Base-by-base conservation (phyloP, 2,888 invertebrate species). In the Drosophila percnosoma region DNA sequence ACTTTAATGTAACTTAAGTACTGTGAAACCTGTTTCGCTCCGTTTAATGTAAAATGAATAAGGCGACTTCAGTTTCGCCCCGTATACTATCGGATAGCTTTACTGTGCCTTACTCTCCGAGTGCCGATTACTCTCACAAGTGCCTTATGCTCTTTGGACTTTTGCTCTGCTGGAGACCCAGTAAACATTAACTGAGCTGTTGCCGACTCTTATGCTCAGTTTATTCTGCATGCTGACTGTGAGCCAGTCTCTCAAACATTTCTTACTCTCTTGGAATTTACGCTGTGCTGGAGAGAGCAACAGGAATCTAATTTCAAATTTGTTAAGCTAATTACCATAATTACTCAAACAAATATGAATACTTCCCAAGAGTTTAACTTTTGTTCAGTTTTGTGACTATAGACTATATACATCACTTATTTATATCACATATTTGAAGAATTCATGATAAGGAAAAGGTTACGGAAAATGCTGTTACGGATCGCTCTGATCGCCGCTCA, bases 121-220 rank as follows among this genome's bases (percentile, higher is more conserved):
- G 24, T 27, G 27, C 4, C 27, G 36, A 24, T 54, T 27, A 7
- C 31, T 40, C 57, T 48, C 27, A 49, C 18, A 36, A 21, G 36
- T 21, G 51, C 21, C 11, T 15, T 11, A 8, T 13, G 48, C 51
- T 74, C 52, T 48, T 55, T 51, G 33, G 40, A 63, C 2, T 18
- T 8, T 21, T 24, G 10, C 15, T 18, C 7, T 21, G 21, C 38
- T 48, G 18, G 73, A 61, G 48, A 36, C 27, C 1, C 6, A n/a
- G 18, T 24, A 27, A 38, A 27, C 27, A 38, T 48, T 10, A 31
- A 36, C 42, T 48, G 51, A 21, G 27, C n/a, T 48, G 45, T 8
- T n/a, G 36, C 27, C 57, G 52, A 58, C 61, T 64, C 52, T 53
- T 59, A 34, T 62, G 11, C 4, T 79, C 52, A 80, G 69, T 75